A percentile compares a stretch with the other conserved stretches of the same genome.
These are phyloP conservation scores for Choristoneura rosaceana DNA, from an alignment of 2,888 invertebrate genomes.

Conservation along the genomic window DNA sequence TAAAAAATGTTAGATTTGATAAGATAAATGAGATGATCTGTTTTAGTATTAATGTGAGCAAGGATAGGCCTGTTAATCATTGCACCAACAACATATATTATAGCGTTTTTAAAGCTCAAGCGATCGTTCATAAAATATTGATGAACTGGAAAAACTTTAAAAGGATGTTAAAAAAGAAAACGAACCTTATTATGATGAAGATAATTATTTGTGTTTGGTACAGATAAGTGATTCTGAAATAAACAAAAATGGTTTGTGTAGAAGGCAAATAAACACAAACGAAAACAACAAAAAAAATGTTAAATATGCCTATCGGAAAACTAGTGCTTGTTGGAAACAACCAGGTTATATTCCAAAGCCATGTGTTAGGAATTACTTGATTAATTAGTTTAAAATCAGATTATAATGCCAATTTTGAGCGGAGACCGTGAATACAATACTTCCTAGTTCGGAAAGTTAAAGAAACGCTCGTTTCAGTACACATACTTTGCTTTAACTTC, in stretches of 20 bases:
- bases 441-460: not conserved
- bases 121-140: slow-evolving; percentile 60
- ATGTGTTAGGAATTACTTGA: slow-evolving; percentile 37
- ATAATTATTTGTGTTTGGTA: slow-evolving; percentile 94
- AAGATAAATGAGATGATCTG: slow-evolving; percentile 20
- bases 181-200: slow-evolving; percentile 92
- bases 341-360: slow-evolving; percentile 40
- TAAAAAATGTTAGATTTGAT: slow-evolving; percentile 15
- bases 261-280: slow-evolving; percentile 86
- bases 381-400: slow-evolving; percentile 32
- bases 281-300: slow-evolving; percentile 66
- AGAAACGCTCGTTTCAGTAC: not conserved
- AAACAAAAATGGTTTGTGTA: slow-evolving; percentile 86
- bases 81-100: slow-evolving; percentile 32
- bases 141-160: slow-evolving; percentile 67
- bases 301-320: slow-evolving; percentile 26
- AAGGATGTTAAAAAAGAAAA: slow-evolving; percentile 81
- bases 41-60: slow-evolving; percentile 35
- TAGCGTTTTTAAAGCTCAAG: slow-evolving; percentile 68
- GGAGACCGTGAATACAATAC: not conserved
- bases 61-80: slow-evolving; percentile 21
- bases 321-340: slow-evolving; percentile 38
- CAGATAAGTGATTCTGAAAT: slow-evolving; percentile 95
- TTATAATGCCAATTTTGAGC: slow-evolving; percentile 5
- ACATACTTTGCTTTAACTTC: not conserved